Base-by-base conservation (phyloP, 2,113 vertebrate genomes). In the Cyanoderma ruficeps region DNA sequence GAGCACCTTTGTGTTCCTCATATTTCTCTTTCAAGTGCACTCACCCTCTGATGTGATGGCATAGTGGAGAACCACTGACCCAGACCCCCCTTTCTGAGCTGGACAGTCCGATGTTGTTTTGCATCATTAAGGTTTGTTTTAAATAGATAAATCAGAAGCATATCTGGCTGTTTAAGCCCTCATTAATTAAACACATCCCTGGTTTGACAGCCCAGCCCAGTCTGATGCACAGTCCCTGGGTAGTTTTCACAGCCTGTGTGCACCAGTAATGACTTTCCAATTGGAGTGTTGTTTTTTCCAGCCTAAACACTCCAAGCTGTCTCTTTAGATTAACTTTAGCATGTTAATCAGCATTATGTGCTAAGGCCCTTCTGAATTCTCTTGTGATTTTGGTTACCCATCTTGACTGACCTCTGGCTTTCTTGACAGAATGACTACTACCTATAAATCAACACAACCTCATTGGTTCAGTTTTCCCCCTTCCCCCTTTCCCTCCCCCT, bases 331-430 rank as follows among this genome's bases (percentile, higher is more conserved):
- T 93, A 96, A 90, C 81, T 93, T 83, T 30, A 83, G 65, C 2
- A 3, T 94, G 68, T 81, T 96, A 95, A 95, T 93, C 89, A 89
- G 89, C 0, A 0, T 49, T 94, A 71, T 16, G 10, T 85, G 71
- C 78, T 82, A n/a, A 89, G 83, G 78, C 46, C 39, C 30, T 89
- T 76, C 49, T 53, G 72, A 95, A 92, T 94, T 97, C 96, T 97
- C 94, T 97, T 97, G 96, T 97, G 96, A 96, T 94, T 97, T 93
- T 95, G 83, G 85, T 95, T 97, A 91, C 95, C 90, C 75, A 75
- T 97, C 91, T 95, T 96, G 91, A 95, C 27, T 96, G 96, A 96
- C 93, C 92, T 94, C 85, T 96, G 91, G 60, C 70, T 97, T 97
- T 97, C 95, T 84, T 2, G 41, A 91, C 82, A 87, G 90, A 96